These are phyloP conservation scores for Archivesica marissinica DNA, from an alignment of 1,140 invertebrate species.

Conservation along the genomic window DNA sequence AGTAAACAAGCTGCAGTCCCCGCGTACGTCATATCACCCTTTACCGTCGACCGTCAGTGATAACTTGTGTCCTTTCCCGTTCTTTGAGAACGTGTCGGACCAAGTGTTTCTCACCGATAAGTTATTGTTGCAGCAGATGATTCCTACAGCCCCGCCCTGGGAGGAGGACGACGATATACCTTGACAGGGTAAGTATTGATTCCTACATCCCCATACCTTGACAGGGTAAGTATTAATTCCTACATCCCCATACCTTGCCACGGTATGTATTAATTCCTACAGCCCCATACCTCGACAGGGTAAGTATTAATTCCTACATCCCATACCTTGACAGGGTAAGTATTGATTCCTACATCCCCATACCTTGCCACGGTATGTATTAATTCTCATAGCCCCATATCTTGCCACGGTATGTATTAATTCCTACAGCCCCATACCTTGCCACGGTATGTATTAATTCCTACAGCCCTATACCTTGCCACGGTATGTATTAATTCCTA, in stretches of 20 bases:
- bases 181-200: slow-evolving; percentile 65
- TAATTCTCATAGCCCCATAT: too few species aligned
- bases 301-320: too few species aligned
- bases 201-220: too few species aligned
- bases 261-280: too few species aligned
- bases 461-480: too few species aligned
- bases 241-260: too few species aligned
- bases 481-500: background rate
- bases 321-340: too few species aligned
- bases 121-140: slow-evolving; percentile 75
- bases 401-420: background rate
- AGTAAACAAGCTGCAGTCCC: slow-evolving; percentile 65
- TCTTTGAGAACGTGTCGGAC: slow-evolving; percentile 73
- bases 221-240: too few species aligned
- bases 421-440: too few species aligned
- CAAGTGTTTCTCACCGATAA: slow-evolving; percentile 75
- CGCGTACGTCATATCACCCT: slow-evolving; percentile 77
- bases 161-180: slow-evolving; percentile 81
- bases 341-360: too few species aligned
- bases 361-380: background rate
- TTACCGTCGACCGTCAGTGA: slow-evolving; percentile 74
- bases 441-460: background rate
- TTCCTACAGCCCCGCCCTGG: slow-evolving; percentile 80
- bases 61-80: slow-evolving; percentile 74
- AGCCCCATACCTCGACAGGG: too few species aligned